phyloP scores from a whole-genome alignment of 2,888 invertebrate genomes.

The Agonopterix arenella region DNA sequence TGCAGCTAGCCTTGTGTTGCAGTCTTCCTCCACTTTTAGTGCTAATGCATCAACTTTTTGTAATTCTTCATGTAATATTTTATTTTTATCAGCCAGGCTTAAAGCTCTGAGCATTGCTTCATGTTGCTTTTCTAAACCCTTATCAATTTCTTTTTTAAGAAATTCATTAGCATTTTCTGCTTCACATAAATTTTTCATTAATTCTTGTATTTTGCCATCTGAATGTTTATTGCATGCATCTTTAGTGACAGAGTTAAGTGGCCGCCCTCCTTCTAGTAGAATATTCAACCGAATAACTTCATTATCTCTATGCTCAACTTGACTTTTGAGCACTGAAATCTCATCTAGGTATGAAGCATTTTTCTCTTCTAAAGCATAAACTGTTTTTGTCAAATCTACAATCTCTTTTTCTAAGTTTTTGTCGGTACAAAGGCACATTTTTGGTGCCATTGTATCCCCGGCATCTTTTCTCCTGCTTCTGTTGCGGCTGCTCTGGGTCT shows the following conservation, averaged over 20 bases:
- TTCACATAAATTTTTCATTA: slow-evolving; percentile 77
- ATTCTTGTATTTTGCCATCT: slow-evolving; percentile 71
- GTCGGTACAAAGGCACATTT: slow-evolving; percentile 46
- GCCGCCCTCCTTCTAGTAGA: slow-evolving; percentile 84
- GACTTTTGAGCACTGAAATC: slow-evolving; percentile 48
- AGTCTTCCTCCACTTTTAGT: slow-evolving; percentile 85
- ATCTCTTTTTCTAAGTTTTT: slow-evolving; percentile 57
- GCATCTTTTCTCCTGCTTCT: slow-evolving; percentile 54
- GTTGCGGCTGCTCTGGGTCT: slow-evolving; percentile 60
- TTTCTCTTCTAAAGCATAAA: slow-evolving; percentile 60
- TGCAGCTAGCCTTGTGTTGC: slow-evolving; percentile 80
- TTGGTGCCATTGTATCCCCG: slow-evolving; percentile 24
- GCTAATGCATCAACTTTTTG: slow-evolving; percentile 85
- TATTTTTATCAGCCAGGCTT: slow-evolving; percentile 84
- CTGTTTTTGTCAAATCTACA: slow-evolving; percentile 56
- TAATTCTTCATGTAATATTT: slow-evolving; percentile 81
- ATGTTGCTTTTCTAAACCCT: slow-evolving; percentile 82
- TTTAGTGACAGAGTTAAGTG: slow-evolving; percentile 77
- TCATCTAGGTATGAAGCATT: slow-evolving; percentile 56
- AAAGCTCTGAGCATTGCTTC: slow-evolving; percentile 88
- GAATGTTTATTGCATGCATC: slow-evolving; percentile 80
- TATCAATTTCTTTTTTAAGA: slow-evolving; percentile 66
- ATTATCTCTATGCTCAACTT: slow-evolving; percentile 77
- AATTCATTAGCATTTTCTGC: slow-evolving; percentile 77
- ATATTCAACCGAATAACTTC: slow-evolving; percentile 83